Conservation (phyloP, 30 jellyfish, hydroid and myxozoan species). For the Turritopsis rubra region DNA sequence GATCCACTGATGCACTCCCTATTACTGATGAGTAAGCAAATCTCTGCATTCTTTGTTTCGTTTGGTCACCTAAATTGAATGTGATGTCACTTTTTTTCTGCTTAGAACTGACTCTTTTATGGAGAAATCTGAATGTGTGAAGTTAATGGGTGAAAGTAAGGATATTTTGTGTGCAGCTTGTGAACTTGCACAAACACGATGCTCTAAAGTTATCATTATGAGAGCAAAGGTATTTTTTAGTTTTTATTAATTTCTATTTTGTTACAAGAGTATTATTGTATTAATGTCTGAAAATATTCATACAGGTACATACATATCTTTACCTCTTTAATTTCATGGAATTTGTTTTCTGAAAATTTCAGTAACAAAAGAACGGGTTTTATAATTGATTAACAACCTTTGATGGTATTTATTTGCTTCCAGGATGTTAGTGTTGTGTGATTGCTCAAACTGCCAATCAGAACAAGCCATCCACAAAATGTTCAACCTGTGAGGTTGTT, state of each 20-base stretch:
- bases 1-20: background rate
- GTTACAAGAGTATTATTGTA: too few species aligned
- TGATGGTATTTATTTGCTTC: background rate
- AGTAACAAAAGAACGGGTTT: too few species aligned
- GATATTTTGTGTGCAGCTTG: slow-evolving; percentile 85
- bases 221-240: slow-evolving; percentile 61
- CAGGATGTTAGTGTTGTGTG: too few species aligned
- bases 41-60: background rate
- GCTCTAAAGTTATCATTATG: slow-evolving; percentile 74
- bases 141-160: slow-evolving; percentile 69
- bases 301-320: too few species aligned
- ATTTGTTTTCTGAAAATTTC: too few species aligned
- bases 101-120: slow-evolving; percentile 39
- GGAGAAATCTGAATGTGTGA: slow-evolving; percentile 46
- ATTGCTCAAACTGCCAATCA: too few species aligned
- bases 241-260: background rate
- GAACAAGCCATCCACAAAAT: background rate
- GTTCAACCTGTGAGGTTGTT: too few species aligned
- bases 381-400: too few species aligned
- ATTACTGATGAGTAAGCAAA: slow-evolving; percentile 2
- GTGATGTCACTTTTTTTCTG: background rate
- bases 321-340: too few species aligned
- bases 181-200: slow-evolving; percentile 91
- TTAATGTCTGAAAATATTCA: too few species aligned
- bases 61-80: background rate